These are phyloP conservation scores for Catharus bicknelli DNA, from an alignment of 2,113 vertebrate genomes.

Conservation along the genomic window DNA sequence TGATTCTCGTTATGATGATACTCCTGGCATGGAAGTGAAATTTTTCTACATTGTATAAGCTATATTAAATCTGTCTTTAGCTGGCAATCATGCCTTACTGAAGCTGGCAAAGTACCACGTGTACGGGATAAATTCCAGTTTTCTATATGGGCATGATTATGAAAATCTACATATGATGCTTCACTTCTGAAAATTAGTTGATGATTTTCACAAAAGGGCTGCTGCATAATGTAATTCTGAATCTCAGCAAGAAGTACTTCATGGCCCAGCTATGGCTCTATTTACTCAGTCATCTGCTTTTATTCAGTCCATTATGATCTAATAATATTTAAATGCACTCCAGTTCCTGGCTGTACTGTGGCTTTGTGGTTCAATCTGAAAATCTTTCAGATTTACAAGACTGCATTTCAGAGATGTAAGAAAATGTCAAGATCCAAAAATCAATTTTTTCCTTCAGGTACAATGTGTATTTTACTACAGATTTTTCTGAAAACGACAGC, in stretches of 20 bases:
- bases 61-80: conserved; percentile 41
- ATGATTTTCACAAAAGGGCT: background rate
- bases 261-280: background rate
- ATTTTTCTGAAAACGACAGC: background rate
- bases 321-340: background rate
- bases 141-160: conserved; percentile 8
- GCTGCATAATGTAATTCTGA: background rate
- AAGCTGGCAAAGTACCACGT: conserved; percentile 17
- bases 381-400: background rate
- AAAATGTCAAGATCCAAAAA: background rate
- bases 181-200: conserved; percentile 36
- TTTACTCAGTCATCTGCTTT: conserved; percentile 11
- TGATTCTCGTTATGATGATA: conserved; percentile 40
- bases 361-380: background rate
- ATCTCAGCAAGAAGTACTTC: background rate
- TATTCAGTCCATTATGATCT: background rate
- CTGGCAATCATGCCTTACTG: conserved; percentile 18
- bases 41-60: conserved; percentile 38
- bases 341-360: background rate
- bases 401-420: background rate
- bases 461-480: background rate
- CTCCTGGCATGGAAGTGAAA: conserved; percentile 11
- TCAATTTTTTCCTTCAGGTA: background rate
- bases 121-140: conserved; percentile 18
- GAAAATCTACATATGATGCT: conserved; percentile 43